Percentiles rank a stretch among this genome's conserved stretches.
phyloP scores from a whole-genome alignment of 2,888 invertebrate species.

The Globia sparganii region DNA sequence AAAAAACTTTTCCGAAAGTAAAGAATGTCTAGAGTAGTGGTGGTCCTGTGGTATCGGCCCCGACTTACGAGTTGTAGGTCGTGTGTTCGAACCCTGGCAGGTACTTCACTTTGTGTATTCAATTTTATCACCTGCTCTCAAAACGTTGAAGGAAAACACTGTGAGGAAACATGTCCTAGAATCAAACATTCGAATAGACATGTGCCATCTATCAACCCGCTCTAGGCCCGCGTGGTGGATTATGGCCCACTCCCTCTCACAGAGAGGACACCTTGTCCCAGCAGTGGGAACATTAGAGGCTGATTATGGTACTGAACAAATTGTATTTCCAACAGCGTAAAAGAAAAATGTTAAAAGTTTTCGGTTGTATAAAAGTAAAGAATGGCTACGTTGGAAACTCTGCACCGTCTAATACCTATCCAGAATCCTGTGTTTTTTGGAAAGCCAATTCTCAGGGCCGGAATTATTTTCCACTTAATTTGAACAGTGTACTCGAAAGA shows the following conservation, averaged over 20 bases:
- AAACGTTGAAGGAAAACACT: too few species aligned
- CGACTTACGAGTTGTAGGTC: too few species aligned
- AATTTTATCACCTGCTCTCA: too few species aligned
- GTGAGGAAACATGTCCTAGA: too few species aligned
- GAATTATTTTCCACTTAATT: conserved; percentile 63
- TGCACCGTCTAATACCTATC: conserved; percentile 29
- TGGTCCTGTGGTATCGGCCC: too few species aligned
- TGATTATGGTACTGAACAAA: not conserved
- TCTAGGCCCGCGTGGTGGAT: not conserved
- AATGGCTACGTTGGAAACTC: conserved; percentile 15
- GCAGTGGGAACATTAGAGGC: not conserved
- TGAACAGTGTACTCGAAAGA: conserved; percentile 43
- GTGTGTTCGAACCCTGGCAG: too few species aligned
- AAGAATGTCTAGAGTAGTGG: not conserved
- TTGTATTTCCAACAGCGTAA: conserved; percentile 25
- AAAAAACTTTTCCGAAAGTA: conserved; percentile 30
- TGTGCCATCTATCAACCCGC: too few species aligned
- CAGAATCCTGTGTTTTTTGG: conserved; percentile 27
- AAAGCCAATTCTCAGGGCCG: conserved; percentile 45
- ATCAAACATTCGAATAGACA: not conserved
- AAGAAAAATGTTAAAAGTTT: conserved; percentile 34
- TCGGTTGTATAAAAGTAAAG: conserved; percentile 28
- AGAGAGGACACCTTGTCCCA: not conserved
- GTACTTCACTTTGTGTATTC: too few species aligned
- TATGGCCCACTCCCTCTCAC: not conserved